Base-by-base conservation (phyloP, 1,140 invertebrate genomes). In the Lycorma delicatula region DNA sequence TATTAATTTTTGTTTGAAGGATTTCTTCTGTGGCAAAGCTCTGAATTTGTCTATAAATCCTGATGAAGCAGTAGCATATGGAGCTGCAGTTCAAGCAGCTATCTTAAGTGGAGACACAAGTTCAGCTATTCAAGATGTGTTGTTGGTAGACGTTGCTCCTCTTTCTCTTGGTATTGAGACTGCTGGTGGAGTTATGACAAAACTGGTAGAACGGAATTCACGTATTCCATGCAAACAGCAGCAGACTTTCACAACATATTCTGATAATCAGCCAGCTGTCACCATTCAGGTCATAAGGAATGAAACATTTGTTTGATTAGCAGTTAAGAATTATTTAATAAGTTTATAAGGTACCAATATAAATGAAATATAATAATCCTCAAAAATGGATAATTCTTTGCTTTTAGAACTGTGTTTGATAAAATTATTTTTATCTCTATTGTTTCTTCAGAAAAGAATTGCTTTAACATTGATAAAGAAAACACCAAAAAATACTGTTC, bases 11-110 rank as follows among this genome's bases (percentile, higher is more conserved):
- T 84, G 78, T 58, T 64, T 81, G 11, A 72, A 80, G 62, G 77
- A 81, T 57, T 82, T 80, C 67, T 82, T 83, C 66, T 73, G 75
- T 28, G 83, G 82, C 18, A 84, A 84, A 70, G 67, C 75, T 13
- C 64, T 85, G 13, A 84, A 84, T 63, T 75, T 87, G 23, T 85
- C 82, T 9, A 88, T 87, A 29, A 87, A 87, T 66, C 89, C 88
- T 3, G 89, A 91, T 66, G 88, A 91, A 70, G 83, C 82, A 2
- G 81, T 85, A 3, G 83, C 83, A 3, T 85, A 84, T 62, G 83
- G 83, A 4, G 83, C 83, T 5, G 82, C 86, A 3, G 81, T 88
- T 0, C 86, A 93, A 67, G 90, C 89, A 36, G 85, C 85, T 13
- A 85, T 87, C 58, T 67, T 88, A 0, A 80, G 75, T 1, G 84